Evolutionary conservation across 53 echinoderm and acorn worm species (phyloP), one percentile per base, ranked within the genome.

Genomic region (Paelopatides confundens): DNA sequence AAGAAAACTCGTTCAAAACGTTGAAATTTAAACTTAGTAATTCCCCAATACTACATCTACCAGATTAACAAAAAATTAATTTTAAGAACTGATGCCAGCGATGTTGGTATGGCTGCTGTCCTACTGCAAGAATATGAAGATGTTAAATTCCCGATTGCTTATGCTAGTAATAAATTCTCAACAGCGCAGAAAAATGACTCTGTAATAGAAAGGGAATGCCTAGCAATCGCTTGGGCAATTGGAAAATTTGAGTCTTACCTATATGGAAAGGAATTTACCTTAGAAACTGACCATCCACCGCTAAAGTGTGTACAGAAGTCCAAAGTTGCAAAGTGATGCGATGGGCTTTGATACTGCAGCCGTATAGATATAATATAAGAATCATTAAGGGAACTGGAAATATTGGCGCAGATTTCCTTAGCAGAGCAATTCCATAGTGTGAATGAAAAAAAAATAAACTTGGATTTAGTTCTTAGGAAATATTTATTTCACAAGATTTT

Each of bases 81-180:
- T 7, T 67, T 92, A 0, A 33, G 89, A 18, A 89, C 85, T 9
- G 89, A 88, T 66, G 92, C 92, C 17, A 85, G 67, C 5, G 85
- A 89, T 3, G 85, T 54, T 34, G 88, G 88, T 21, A 77, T 92
- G 33, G 92, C 87, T 35, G 92, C 92, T 15, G 92, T 92, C 4
- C 47, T 92, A 17, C 24, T 92, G 62, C 92, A 92, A 63, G 51
- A 77, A 69, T 3, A 49, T 24, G 70, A 38, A n/a, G 86, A 65
- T 31, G 29, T 12, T 9, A 36, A 79, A 31, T 92, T 89, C 40
- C 92, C 92, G 31, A 82, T 89, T 4, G 89, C 89, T 28, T 92
- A 85, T 33, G 68, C 33, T 23, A 82, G 82, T 31, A 88, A 82
- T 23, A 88, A 88, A 37, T 66, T 88, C 11, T 66, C 46, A 12